Conservation (phyloP, 2,113 vertebrate genomes). For the Neotragus moschatus region DNA sequence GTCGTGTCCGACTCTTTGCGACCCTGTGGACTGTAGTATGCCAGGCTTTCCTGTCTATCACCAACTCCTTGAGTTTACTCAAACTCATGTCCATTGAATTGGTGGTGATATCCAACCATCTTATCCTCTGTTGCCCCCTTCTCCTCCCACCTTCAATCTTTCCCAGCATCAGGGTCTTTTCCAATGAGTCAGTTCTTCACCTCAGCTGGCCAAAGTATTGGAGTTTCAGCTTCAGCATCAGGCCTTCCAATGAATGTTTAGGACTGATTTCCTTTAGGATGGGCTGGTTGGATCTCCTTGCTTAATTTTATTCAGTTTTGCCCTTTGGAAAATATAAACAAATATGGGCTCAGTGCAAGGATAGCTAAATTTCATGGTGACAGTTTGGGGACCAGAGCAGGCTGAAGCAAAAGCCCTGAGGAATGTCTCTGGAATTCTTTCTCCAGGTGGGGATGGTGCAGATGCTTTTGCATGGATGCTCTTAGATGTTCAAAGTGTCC, state of each 20-base stretch:
- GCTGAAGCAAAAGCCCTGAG: not conserved
- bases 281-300: not conserved
- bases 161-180: not conserved
- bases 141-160: not conserved
- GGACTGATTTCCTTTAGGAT: not conserved
- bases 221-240: not conserved
- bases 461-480: not conserved
- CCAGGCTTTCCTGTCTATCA: not conserved
- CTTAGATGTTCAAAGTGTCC: not conserved
- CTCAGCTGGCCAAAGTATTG: not conserved
- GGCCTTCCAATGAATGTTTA: not conserved
- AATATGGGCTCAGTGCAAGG: not conserved
- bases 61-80: not conserved
- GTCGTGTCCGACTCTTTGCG: accelerated
- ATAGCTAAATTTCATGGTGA: constrained; percentile 19
- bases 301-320: constrained; percentile 9
- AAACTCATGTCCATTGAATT: not conserved
- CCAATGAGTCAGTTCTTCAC: not conserved
- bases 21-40: not conserved
- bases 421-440: not conserved
- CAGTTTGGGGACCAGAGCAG: not conserved
- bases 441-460: not conserved
- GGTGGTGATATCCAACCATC: not conserved
- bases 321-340: not conserved
- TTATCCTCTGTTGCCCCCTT: not conserved